These are phyloP conservation scores for Papilio polytes DNA, from an alignment of 1,140 invertebrate species.

Conservation along the genomic window DNA sequence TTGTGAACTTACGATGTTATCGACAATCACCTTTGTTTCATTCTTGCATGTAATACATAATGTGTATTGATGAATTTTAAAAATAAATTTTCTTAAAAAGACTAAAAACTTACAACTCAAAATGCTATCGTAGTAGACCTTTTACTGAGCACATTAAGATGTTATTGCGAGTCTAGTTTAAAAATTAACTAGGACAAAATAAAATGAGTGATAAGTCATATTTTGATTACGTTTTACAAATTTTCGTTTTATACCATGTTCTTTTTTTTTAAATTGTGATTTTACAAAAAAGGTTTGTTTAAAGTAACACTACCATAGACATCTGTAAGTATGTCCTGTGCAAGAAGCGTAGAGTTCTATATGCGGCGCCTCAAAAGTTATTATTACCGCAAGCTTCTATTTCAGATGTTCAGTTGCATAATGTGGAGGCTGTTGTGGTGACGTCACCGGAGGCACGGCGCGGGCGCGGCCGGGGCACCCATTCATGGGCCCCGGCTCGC, in stretches of 20 bases:
- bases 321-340: constrained; percentile 26
- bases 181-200: too few species aligned
- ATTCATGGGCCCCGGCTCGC: constrained; percentile 70
- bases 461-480: constrained; percentile 73
- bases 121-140: too few species aligned
- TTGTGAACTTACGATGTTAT: not conserved
- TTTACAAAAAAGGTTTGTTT: not conserved
- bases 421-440: constrained; percentile 62
- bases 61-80: too few species aligned
- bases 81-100: not conserved
- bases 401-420: constrained; percentile 71
- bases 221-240: too few species aligned
- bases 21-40: not conserved
- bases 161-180: too few species aligned
- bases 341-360: constrained; percentile 38
- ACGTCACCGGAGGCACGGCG: constrained; percentile 77
- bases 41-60: not conserved
- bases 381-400: constrained; percentile 63
- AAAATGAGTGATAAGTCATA: too few species aligned
- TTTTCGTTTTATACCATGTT: not conserved
- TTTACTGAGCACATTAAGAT: too few species aligned
- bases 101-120: too few species aligned
- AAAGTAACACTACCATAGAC: not conserved
- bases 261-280: not conserved
- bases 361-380: constrained; percentile 59